Evolutionary conservation across 2,113 vertebrate species (phyloP).

Genomic region (Axis porcinus): DNA sequence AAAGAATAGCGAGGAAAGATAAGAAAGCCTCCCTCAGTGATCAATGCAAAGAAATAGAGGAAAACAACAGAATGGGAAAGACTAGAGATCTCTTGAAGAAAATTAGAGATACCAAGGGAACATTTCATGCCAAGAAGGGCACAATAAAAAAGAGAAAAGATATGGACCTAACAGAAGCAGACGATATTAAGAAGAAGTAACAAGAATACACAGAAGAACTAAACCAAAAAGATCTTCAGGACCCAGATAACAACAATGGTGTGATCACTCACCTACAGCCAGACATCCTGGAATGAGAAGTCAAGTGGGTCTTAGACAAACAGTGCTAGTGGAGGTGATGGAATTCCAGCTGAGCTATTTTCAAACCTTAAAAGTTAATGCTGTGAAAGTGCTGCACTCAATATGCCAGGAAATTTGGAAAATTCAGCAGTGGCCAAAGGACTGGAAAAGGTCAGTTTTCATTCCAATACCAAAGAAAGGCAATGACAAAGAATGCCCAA

Average conservation of each 20-base stretch:
- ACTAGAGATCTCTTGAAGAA: background rate
- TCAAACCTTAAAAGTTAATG: background rate
- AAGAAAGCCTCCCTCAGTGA: background rate
- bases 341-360: background rate
- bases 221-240: background rate
- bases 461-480: background rate
- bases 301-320: background rate
- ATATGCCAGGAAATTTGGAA: background rate
- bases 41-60: background rate
- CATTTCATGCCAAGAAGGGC: background rate
- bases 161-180: background rate
- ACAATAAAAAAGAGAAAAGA: background rate
- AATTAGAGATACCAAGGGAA: background rate
- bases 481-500: background rate
- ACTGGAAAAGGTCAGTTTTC: background rate
- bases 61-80: background rate
- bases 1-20: background rate
- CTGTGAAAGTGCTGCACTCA: background rate
- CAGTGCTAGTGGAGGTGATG: background rate
- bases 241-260: background rate
- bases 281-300: background rate
- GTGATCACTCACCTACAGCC: background rate
- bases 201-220: background rate
- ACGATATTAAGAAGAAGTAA: background rate
- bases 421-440: background rate